Percentiles rank a stretch among this genome's conserved stretches.
Conservation (phyloP, 2,888 invertebrate genomes). For the Esperia sulphurella region DNA sequence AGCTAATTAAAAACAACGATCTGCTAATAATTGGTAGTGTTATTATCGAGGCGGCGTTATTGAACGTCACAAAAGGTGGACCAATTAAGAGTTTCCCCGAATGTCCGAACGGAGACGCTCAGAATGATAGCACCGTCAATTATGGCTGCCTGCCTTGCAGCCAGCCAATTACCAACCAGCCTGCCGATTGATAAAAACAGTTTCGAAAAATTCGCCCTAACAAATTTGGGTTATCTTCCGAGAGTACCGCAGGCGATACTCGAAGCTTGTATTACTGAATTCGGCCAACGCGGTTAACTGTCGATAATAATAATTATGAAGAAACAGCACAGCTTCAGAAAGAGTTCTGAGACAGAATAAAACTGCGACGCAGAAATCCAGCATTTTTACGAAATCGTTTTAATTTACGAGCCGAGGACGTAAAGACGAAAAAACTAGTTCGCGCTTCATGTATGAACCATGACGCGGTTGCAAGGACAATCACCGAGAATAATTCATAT, state of each 20-base stretch:
- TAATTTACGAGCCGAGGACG: conserved; percentile 55
- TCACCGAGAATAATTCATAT: conserved; percentile 77
- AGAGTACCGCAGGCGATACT: conserved; percentile 44
- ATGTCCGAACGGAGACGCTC: conserved; percentile 66
- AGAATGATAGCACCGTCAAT: conserved; percentile 76
- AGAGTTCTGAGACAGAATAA: conserved; percentile 36
- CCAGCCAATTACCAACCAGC: conserved; percentile 66
- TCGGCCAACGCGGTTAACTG: conserved; percentile 40
- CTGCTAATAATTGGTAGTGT: conserved; percentile 68
- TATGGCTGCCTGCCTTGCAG: conserved; percentile 58
- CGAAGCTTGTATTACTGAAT: conserved; percentile 44
- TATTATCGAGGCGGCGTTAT: conserved; percentile 73
- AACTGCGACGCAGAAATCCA: conserved; percentile 45
- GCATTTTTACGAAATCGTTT: conserved; percentile 54
- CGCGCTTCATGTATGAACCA: conserved; percentile 79
- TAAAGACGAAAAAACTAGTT: conserved; percentile 68
- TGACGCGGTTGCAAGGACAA: conserved; percentile 74
- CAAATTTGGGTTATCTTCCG: conserved; percentile 67
- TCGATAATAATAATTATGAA: conserved; percentile 59
- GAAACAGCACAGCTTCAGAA: conserved; percentile 32
- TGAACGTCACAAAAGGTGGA: conserved; percentile 71
- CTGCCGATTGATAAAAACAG: conserved; percentile 72
- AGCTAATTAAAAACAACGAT: conserved; percentile 67
- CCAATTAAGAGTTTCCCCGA: conserved; percentile 78
- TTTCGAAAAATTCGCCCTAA: conserved; percentile 67